A percentile compares a stretch with the other conserved stretches of the same genome.
Conservation (phyloP, 1,140 invertebrate species). For the Carcinoscorpius rotundicauda region DNA sequence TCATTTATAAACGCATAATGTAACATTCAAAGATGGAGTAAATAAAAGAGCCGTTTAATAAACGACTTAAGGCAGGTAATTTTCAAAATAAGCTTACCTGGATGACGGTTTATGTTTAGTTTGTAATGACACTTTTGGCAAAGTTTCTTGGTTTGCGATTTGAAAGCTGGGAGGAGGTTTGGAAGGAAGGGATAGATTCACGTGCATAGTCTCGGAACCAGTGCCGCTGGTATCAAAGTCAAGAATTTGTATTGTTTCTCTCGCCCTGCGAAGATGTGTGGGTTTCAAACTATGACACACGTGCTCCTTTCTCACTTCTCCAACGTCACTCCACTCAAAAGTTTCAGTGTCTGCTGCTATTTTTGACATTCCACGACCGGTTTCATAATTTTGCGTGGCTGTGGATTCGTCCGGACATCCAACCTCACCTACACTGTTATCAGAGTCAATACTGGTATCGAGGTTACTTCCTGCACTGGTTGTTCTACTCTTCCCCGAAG, state of each 20-base stretch:
- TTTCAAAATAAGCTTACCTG: slow-evolving; percentile 15
- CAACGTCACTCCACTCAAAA: too few species aligned
- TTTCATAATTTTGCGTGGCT: not conserved
- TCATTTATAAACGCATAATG: too few species aligned
- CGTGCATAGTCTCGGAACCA: slow-evolving; percentile 50
- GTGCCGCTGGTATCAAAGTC: slow-evolving; percentile 29
- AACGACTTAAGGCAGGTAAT: too few species aligned
- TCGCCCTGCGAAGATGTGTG: too few species aligned
- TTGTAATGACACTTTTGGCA: slow-evolving; percentile 9
- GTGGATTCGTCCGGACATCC: not conserved
- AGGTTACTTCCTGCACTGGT: slow-evolving; percentile 5
- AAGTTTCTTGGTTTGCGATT: slow-evolving; percentile 16
- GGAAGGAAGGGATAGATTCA: slow-evolving; percentile 60
- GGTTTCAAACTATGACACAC: too few species aligned
- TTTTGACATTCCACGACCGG: not conserved
- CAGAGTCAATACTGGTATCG: slow-evolving; percentile 27
- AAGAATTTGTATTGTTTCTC: not conserved
- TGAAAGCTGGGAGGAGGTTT: slow-evolving; percentile 48
- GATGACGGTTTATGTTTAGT: slow-evolving; percentile 16
- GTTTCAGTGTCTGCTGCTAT: too few species aligned
- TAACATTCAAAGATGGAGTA: too few species aligned
- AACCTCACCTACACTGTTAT: slow-evolving; percentile 3
- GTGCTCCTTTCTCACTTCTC: too few species aligned
- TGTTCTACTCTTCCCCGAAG: slow-evolving; percentile 3
- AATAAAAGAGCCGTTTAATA: too few species aligned